Conservation (phyloP, 2,113 vertebrate genomes). For the Nematolebias whitei region DNA sequence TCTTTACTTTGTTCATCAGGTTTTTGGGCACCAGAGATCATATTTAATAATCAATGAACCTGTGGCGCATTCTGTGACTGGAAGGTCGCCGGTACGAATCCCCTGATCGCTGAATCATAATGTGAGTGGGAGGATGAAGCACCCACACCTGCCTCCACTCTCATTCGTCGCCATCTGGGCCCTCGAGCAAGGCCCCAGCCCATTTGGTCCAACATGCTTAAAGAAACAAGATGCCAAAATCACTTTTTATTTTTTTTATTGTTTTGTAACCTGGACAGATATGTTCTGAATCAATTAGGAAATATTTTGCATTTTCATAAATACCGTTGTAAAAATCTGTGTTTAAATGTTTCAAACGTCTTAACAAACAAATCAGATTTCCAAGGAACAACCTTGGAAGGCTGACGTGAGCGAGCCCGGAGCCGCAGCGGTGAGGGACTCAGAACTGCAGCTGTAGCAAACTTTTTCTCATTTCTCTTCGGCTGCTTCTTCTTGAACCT, state of each 20-base stretch:
- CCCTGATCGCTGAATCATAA: no score
- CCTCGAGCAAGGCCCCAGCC: no score
- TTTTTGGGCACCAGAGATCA: no score
- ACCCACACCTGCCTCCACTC: no score
- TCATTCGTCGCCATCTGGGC: no score
- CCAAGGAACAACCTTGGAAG: constrained; percentile 16
- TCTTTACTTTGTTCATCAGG: no score
- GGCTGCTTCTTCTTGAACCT: constrained; percentile 25
- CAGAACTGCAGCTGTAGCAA: constrained; percentile 28
- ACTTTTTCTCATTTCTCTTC: constrained; percentile 14
- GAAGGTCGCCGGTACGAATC: no score
- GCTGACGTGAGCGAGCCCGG: neutral
- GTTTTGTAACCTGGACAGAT: neutral
- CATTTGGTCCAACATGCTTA: no score
- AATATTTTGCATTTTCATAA: no score
- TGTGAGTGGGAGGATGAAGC: no score
- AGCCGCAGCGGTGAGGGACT: constrained; percentile 33
- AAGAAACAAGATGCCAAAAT: neutral
- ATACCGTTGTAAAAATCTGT: constrained; percentile 1
- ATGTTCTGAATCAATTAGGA: neutral
- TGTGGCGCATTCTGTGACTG: no score
- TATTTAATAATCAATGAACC: no score
- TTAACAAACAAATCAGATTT: constrained; percentile 9
- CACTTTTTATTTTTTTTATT: neutral
- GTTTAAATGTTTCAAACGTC: constrained; percentile 16